Conservation (phyloP, 2,888 invertebrate species). For the Iphiclides podalirius region DNA sequence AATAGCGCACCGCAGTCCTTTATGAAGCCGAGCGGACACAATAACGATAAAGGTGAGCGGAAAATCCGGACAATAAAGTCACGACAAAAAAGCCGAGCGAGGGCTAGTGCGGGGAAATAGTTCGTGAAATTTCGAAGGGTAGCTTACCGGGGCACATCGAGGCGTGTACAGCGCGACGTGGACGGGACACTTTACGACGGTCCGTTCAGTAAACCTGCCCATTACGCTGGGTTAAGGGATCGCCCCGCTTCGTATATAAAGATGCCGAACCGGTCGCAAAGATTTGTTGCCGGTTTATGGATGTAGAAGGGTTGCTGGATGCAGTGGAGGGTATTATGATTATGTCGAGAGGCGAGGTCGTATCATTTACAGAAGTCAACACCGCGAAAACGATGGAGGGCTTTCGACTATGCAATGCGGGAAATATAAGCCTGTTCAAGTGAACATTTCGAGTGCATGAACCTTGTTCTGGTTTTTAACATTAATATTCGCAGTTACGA, state of each 20-base stretch:
- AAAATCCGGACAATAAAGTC: conserved; percentile 80
- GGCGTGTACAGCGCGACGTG: conserved; percentile 35
- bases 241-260: conserved; percentile 73
- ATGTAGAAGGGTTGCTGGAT: conserved; percentile 75
- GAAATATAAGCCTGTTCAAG: conserved; percentile 55
- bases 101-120: conserved; percentile 77
- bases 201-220: conserved; percentile 75
- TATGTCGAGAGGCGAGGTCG: conserved; percentile 73
- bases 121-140: conserved; percentile 77
- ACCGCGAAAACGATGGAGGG: conserved; percentile 69
- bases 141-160: conserved; percentile 45
- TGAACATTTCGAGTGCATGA: conserved; percentile 31
- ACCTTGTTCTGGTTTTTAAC: conserved; percentile 32
- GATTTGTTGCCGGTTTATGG: conserved; percentile 76
- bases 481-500: conserved; percentile 10
- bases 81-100: conserved; percentile 73
- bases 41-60: conserved; percentile 78
- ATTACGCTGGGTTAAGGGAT: conserved; percentile 79
- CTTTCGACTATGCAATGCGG: conserved; percentile 53
- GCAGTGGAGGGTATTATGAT: conserved; percentile 71
- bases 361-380: conserved; percentile 75
- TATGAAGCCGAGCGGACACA: conserved; percentile 77
- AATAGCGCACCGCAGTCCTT: conserved; percentile 70
- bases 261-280: conserved; percentile 72
- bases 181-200: conserved; percentile 77